Base-by-base conservation (phyloP, 2,888 invertebrate species). In the Bhutanitis thaidina region DNA sequence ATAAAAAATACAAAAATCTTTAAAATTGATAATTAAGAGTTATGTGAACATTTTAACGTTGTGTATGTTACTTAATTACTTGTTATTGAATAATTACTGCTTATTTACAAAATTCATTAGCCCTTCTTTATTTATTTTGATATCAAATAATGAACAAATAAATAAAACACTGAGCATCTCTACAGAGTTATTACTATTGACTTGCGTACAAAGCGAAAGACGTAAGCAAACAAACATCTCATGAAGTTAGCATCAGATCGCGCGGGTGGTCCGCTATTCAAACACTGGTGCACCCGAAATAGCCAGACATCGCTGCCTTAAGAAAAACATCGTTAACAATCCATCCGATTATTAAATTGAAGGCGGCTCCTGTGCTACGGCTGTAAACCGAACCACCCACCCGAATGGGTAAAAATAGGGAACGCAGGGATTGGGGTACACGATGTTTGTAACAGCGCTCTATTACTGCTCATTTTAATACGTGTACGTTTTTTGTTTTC, bases 321-420 rank as follows among this genome's bases (percentile, higher is more conserved):
- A 81, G 84, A 83, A 87, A 86, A 88, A 86, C 87, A 83, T 83
- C 78, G 83, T 87, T 84, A 81, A 84, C 77, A 76, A 75, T 62
- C 68, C 61, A 60, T 60, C 68, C 63, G 82, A 80, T 82, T 86
- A 83, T 85, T 82, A 84, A 78, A 85, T 80, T 73, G 75, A 74
- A 79, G 77, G 69, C 80, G 76, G 85, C 88, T 87, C 84, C 81
- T 80, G 85, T 70, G 64, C 65, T 63, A 65, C 62, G 69, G 67
- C 67, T 61, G 77, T 86, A 77, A 88, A 87, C 74, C 61, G 67
- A 65, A 70, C 87, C 87, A 87, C 87, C 88, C 88, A 87, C 80
- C 72, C 71, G 62, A 48, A 38, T 41, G 57, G 59, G 65, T 76
- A 77, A 76, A 84, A 83, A 83, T 84, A 79, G 75, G 60, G 49